Evolutionary conservation across 2,113 vertebrate genomes (phyloP), one percentile per base, ranked within the genome.

Genomic region (Morone saxatilis): DNA sequence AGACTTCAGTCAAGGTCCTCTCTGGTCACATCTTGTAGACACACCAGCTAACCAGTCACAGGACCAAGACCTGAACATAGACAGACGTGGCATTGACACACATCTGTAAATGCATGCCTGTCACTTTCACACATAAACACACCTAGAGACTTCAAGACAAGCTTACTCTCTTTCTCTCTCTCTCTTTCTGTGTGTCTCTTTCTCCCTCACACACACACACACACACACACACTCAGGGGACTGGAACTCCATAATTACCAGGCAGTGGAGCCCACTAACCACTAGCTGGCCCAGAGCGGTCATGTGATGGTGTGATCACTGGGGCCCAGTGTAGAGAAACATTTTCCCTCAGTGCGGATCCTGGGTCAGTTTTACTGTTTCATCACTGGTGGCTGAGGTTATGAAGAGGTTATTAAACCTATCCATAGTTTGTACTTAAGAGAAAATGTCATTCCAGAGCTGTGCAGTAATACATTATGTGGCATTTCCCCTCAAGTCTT

Each of bases 161-260:
- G 54, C 60, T 66, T 22, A 56, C n/a, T 25, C 20, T 62, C 31
- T 48, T 10, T 57, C 47, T 70, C 17, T 43, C 25, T 73, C 43
- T 59, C 40, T 41, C 13, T 13, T 36, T 48, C 16, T 53, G 62
- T 53, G 38, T 84, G 31, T 62, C 43, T 1, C 9, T 61, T 25
- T 22, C 57, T 77, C 54, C 57, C 31, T 59, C 63, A 60, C 59
- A 59, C 74, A 69, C 56, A 63, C 80, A 76, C 73, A 85, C 68
- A 79, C 71, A 76, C 59, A 80, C 78, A 82, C 65, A 71, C 66
- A 63, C 80, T 11, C 25, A 77, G 12, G 59, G 56, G 76, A 81
- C 71, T 81, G 61, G 72, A 93, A 91, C 81, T 90, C 87, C 76
- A 78, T 92, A 93, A 93, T 93, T 93, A 93, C 78, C 31, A 7